A percentile compares a stretch with the other conserved stretches of the same genome.
These are phyloP conservation scores for Serinus canaria DNA, from an alignment of 2,113 vertebrate species.

Conservation along the genomic window DNA sequence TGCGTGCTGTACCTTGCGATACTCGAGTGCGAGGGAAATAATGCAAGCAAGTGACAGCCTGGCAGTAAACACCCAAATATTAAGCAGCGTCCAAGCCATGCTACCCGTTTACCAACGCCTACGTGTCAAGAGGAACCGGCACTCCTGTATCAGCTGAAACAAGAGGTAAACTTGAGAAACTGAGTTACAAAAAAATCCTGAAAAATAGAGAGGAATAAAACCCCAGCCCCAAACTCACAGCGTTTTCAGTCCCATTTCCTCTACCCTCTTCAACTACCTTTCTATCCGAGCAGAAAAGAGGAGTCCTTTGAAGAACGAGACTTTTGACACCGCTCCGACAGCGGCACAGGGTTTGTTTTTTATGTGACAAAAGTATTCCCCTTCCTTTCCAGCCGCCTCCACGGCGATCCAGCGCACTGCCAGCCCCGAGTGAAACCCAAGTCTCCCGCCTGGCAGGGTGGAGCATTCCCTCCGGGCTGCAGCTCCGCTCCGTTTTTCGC, in stretches of 20 bases:
- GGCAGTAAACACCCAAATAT: background rate
- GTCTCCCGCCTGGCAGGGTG: conserved; percentile 29
- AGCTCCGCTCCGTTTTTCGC: background rate
- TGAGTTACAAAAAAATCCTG: background rate
- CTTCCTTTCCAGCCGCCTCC: background rate
- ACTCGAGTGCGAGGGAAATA: background rate
- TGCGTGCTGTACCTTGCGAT: background rate
- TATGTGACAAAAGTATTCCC: background rate
- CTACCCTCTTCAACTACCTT: background rate
- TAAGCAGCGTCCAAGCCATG: background rate
- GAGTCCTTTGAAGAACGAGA: background rate
- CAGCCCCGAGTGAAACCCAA: conserved; percentile 34
- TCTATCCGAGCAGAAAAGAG: background rate
- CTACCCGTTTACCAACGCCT: background rate
- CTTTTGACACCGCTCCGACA: background rate
- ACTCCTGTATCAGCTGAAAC: background rate
- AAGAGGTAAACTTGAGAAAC: background rate
- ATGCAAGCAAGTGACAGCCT: background rate
- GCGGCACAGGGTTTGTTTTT: background rate
- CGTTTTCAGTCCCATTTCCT: background rate
- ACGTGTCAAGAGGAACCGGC: background rate
- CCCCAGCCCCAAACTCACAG: background rate
- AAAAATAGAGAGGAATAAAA: background rate
- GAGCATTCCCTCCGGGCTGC: conserved; percentile 16
- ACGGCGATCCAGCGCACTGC: background rate